Evolutionary conservation across 1,140 invertebrate genomes (phyloP), one percentile per base, ranked within the genome.

Genomic region (Leptopilina boulardi): DNA sequence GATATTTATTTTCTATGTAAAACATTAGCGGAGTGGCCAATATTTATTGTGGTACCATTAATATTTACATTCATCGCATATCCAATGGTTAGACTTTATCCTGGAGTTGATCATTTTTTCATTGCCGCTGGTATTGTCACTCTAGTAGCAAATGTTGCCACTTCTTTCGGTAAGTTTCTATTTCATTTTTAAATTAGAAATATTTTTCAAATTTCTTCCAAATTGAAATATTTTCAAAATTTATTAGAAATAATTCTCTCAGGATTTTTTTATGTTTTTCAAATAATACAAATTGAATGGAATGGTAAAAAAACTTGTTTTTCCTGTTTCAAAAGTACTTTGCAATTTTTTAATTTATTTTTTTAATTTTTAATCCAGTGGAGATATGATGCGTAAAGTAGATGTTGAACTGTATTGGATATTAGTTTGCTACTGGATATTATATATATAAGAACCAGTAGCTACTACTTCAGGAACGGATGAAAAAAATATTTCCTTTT

Each of bases 1-100:
- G 97, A 98, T 83, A 94, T 98, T 0, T 99, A 99, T 88, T 99
- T 98, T 90, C 88, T 99, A 13, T 95, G 96, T 74, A 99, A 99
- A 91, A 97, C 96, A 0, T 83, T 98, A 23, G 96, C 97, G 0
- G 97, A 99, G 88, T 92, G 96, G 9, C 96, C 96, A 0, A 93
- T 97, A 41, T 97, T 96, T 82, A 92, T 97, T 1, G 91, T 94
- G 0, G 94, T 98, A 44, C 97, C 98, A 0, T 81, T 97, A 10
- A 89, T 98, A 1, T 99, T 98, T 90, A 95, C 95, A 0, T 87
- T 93, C 3, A 95, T 99, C 70, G 93, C 94, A 3, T 99, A 99
- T 91, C 98, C 94, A 73, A 94, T 97, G 93, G 94, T 98, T 73
- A 96, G 96, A 0, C 90, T 99, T 26, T 96, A 97, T 87, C 92